phyloP scores from a whole-genome alignment of 2,113 vertebrate species.

The Gasterosteus aculeatus region DNA sequence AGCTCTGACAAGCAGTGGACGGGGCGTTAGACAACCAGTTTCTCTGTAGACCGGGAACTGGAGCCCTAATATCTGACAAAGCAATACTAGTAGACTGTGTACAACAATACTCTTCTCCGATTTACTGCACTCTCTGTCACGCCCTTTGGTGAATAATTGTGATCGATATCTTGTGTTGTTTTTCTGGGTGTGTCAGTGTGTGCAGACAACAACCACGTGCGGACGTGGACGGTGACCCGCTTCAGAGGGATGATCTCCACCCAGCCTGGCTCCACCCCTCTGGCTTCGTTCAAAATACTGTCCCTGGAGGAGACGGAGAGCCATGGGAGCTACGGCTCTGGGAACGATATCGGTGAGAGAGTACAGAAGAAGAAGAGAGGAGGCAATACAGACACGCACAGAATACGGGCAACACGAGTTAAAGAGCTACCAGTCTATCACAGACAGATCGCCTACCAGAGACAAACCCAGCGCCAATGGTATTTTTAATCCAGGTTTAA shows the following conservation, averaged over 20 bases:
- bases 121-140: neutral
- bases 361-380: neutral
- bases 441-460: neutral
- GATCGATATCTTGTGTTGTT: neutral
- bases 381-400: neutral
- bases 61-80: no score
- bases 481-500: neutral
- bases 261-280: slow-evolving; percentile 94
- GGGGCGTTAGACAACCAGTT: neutral
- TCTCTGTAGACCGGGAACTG: neutral
- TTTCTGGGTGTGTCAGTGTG: slow-evolving; percentile 82
- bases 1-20: no score
- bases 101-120: neutral
- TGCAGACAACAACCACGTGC: slow-evolving; percentile 96
- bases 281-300: slow-evolving; percentile 96
- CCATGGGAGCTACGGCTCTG: slow-evolving; percentile 93
- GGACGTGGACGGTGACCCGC: slow-evolving; percentile 96
- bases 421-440: neutral
- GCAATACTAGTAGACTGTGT: no score
- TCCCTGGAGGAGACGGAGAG: slow-evolving; percentile 96
- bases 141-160: neutral
- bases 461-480: neutral
- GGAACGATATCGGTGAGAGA: slow-evolving; percentile 93
- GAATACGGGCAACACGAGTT: neutral
- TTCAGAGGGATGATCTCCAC: slow-evolving; percentile 99